Base-by-base conservation (phyloP, 2,888 invertebrate genomes). In the Pegoplata infirma region DNA sequence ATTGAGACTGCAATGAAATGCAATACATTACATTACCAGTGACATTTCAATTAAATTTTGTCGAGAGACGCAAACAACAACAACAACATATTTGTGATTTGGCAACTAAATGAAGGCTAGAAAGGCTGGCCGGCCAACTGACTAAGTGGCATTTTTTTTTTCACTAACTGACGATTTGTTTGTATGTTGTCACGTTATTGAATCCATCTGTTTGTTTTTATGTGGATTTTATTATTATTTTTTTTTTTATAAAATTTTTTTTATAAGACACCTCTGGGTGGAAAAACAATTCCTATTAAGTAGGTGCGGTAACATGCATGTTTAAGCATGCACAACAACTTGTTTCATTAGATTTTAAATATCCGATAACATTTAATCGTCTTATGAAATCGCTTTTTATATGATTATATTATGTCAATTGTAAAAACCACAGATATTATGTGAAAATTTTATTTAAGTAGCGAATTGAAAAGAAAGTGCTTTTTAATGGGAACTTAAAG, bases 31-130 rank as follows among this genome's bases (percentile, higher is more conserved):
- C 47, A 40, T 75, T 71, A 66, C n/a, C 40, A 32, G 32, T 79
- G 71, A 75, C 67, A 79, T 75, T 71, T 79, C 75, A 79, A 79
- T 79, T 79, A n/a, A n/a, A 75, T 67, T 64, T 58, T 49, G n/a
- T n/a, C 17, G 25, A 40, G 16, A 28, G 25, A 47, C 7, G 19
- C 17, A 14, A 46, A n/a, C n/a, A n/a, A 66, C 49, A 51, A 51
- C 1, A 28, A 32, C 8, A 16, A 61, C n/a, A 19, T 56, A 40
- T 56, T 64, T 56, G 40, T 8, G 36, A 58, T 25, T 44, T 23
- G n/a, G 21, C 17, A 46, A 56, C 8, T 14, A 12, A 44, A 64
- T 40, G n/a, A 6, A 25, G 3, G 36, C 5, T 58, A 59, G 58
- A 25, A 73, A 58, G 56, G 25, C 25, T 6, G 14, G 19, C 36